phyloP scores from a whole-genome alignment of 2,797 vertebrate genomes.

The Coccyzus lansbergi region DNA sequence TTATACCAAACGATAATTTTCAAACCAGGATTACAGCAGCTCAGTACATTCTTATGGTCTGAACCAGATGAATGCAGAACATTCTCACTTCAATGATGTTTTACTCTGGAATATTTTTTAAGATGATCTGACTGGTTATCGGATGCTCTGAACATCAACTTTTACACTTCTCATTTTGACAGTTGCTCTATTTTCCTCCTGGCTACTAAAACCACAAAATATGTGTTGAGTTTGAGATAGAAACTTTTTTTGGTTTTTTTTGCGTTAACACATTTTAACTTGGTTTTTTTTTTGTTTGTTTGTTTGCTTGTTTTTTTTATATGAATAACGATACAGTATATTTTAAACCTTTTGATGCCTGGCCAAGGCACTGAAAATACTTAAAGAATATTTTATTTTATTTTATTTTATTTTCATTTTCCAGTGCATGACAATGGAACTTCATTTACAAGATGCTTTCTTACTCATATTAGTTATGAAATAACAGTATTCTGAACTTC shows the following conservation, averaged over 20 bases:
- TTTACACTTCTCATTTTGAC: background rate
- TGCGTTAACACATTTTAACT: background rate
- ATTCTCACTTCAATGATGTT: background rate
- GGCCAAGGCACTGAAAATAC: background rate
- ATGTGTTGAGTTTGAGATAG: background rate
- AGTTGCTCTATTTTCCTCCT: background rate
- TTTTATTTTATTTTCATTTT: background rate
- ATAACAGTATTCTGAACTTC: background rate
- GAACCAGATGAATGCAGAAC: background rate
- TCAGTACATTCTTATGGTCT: background rate
- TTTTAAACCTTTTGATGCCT: background rate
- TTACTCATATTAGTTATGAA: background rate
- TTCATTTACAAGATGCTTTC: background rate
- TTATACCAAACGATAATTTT: background rate
- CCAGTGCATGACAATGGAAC: background rate
- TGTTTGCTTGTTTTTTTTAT: background rate
- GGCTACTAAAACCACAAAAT: background rate
- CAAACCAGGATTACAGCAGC: background rate
- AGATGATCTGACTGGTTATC: background rate
- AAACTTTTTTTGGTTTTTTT: background rate
- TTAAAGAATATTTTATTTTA: background rate
- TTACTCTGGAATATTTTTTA: background rate
- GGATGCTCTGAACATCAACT: background rate
- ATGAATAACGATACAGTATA: background rate
- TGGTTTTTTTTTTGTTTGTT: background rate